These are phyloP conservation scores for Lycocorax pyrrhopterus DNA, from an alignment of 2,113 vertebrate species.

Conservation along the genomic window DNA sequence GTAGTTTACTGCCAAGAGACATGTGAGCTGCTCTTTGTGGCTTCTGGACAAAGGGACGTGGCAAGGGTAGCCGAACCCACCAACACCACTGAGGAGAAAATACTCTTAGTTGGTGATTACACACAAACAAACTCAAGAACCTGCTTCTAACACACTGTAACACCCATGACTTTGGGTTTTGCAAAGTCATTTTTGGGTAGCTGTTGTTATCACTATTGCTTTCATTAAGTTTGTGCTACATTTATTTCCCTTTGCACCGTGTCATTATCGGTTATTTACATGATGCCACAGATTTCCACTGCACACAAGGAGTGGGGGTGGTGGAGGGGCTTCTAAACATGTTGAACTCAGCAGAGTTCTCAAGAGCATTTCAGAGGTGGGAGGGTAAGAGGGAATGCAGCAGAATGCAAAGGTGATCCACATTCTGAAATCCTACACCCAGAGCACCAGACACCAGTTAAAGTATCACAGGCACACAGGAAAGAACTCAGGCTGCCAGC, in stretches of 20 bases:
- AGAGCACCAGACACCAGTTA: neutral
- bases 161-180: neutral
- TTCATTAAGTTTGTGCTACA: neutral
- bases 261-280: neutral
- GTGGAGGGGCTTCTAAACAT: neutral
- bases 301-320: neutral
- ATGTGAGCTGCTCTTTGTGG: neutral
- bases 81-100: neutral
- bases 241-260: neutral
- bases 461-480: rapidly evolving
- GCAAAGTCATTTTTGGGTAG: neutral
- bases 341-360: neutral
- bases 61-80: neutral
- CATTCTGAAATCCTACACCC: neutral
- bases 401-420: neutral
- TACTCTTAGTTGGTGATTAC: neutral
- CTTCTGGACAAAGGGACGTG: neutral
- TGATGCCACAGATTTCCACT: neutral
- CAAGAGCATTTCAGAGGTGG: neutral
- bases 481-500: neutral
- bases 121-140: neutral
- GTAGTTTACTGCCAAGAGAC: neutral
- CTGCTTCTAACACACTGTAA: neutral
- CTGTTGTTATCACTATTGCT: neutral
- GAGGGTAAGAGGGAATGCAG: neutral